Evolutionary conservation across 1,140 invertebrate genomes (phyloP), one percentile per base, ranked within the genome.

Genomic region (Dolichoris vasculosae): DNA sequence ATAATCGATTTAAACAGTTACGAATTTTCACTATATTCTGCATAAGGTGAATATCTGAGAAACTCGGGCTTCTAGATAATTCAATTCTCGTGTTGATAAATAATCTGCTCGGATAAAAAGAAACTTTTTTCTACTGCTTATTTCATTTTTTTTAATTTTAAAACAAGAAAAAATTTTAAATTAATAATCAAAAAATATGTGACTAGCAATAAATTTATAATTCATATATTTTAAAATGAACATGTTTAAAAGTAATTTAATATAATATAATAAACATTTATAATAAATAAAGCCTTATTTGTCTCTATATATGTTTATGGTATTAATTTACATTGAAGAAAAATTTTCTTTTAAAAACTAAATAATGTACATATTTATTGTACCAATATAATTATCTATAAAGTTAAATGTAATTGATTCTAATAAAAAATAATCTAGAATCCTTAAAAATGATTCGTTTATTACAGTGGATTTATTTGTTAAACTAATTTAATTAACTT

Each of bases 401-500:
- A 11, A 48, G 20, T 73, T 3, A 48, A 48, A 32, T n/a, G 51
- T 26, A 69, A 51, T 51, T 26, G 64, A 20, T 32, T 32, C 13
- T 48, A 48, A 13, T 46, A 32, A 51, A 30, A 7, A 69, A 30
- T 40, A 11, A 71, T 71, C 51, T 30, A 64, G 46, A 20, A 38
- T 30, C 3, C 64, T n/a, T 23, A 55, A 71, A 73, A 71, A 69
- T 71, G 13, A n/a, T n/a, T n/a, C n/a, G n/a, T n/a, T n/a, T n/a
- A n/a, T n/a, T n/a, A n/a, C n/a, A n/a, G n/a, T n/a, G n/a, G n/a
- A n/a, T n/a, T n/a, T n/a, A n/a, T 46, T 80, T 59, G 67, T 67
- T 80, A 67, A 80, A 80, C 64, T 80, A 80, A 8, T 69, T 64
- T n/a, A 20, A 46, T 67, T 69, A 69, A 6, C 40, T 73, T 73